phyloP scores from a whole-genome alignment of 1,140 invertebrate species.

The Melanaphis sacchari region DNA sequence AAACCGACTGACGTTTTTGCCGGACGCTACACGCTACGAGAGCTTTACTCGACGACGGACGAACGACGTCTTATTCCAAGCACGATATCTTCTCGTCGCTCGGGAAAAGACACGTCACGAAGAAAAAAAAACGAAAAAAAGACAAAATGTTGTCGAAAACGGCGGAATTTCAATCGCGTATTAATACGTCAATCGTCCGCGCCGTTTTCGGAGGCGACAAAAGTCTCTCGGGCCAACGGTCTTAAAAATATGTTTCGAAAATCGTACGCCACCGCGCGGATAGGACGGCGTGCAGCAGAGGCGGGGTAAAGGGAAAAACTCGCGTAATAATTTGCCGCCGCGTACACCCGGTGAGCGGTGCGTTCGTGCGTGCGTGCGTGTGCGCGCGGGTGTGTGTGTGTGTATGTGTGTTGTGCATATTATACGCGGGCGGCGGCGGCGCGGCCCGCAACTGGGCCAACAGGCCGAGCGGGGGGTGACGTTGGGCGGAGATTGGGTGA shows the following conservation, averaged over 20 bases:
- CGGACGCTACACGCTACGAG: not conserved
- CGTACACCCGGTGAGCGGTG: not conserved
- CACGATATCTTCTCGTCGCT: not conserved
- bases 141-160: too few species aligned
- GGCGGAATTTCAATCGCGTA: too few species aligned
- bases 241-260: not conserved
- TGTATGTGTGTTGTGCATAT: not conserved
- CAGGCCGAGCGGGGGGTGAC: not conserved
- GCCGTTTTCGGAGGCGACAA: not conserved
- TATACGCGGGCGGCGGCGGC: constrained; percentile 1
- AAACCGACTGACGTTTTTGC: not conserved
- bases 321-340: not conserved
- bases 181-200: not conserved
- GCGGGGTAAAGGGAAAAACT: not conserved
- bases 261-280: not conserved
- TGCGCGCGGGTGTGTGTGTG: not conserved
- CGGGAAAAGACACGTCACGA: too few species aligned
- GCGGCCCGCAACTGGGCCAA: constrained; percentile 9
- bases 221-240: not conserved
- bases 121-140: too few species aligned
- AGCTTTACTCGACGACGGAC: not conserved
- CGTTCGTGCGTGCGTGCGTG: not conserved
- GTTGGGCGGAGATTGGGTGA: constrained; percentile 57
- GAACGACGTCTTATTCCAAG: not conserved
- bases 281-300: too few species aligned